These are phyloP conservation scores for Drosophila lini DNA, from an alignment of 1,140 invertebrate genomes.

Conservation along the genomic window DNA sequence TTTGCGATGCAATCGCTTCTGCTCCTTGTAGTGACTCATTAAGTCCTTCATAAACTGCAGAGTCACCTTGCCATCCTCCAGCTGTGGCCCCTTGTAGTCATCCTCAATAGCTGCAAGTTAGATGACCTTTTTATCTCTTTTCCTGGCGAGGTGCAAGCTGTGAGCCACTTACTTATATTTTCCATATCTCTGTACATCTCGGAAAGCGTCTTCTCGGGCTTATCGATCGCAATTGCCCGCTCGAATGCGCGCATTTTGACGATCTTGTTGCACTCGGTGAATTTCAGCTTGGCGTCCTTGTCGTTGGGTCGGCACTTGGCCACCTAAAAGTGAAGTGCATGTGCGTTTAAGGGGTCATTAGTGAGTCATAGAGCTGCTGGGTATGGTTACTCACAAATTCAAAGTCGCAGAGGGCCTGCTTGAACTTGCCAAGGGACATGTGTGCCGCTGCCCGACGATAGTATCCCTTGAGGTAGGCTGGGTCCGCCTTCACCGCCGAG, in stretches of 20 bases:
- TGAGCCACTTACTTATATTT: conserved; percentile 91
- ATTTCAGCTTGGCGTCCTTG: conserved; percentile 97
- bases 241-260: conserved; percentile 97
- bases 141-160: no score
- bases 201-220: conserved; percentile 93
- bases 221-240: conserved; percentile 98
- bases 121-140: no score
- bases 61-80: conserved; percentile 96
- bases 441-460: conserved; percentile 98
- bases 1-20: conserved; percentile 97
- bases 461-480: conserved; percentile 95
- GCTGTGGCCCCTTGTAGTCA: conserved; percentile 95
- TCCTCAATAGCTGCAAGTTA: conserved; percentile 93
- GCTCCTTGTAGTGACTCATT: conserved; percentile 95
- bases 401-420: conserved; percentile 97
- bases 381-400: conserved; percentile 88
- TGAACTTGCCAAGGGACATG: conserved; percentile 99
- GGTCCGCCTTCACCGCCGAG: conserved; percentile 95
- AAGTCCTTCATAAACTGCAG: conserved; percentile 93
- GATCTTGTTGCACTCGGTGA: conserved; percentile 97
- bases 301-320: conserved; percentile 96
- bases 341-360: not conserved
- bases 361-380: not conserved
- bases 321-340: conserved; percentile 79
- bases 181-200: conserved; percentile 94